phyloP scores from a whole-genome alignment of 1,140 invertebrate genomes.

The Mylabris phalerata region DNA sequence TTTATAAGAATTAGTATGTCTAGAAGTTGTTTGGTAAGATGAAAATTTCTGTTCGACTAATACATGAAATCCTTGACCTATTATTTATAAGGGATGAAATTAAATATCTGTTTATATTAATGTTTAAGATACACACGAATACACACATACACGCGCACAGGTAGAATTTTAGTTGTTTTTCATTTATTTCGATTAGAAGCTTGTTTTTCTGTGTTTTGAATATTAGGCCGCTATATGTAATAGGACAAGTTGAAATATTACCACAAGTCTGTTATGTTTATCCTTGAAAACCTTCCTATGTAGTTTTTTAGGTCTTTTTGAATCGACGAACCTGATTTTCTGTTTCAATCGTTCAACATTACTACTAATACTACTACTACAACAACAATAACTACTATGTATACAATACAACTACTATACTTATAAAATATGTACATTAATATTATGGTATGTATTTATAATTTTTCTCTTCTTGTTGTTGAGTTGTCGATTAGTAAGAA shows the following conservation, averaged over 20 bases:
- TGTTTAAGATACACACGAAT: slow-evolving; percentile 1
- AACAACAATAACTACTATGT: no score
- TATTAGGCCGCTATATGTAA: neutral
- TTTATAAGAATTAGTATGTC: no score
- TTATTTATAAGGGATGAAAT: slow-evolving; percentile 11
- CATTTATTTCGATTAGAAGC: neutral
- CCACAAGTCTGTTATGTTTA: slow-evolving; percentile 2
- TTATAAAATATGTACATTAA: no score
- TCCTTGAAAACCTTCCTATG: slow-evolving; percentile 7
- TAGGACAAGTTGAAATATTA: slow-evolving; percentile 4
- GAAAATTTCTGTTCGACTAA: no score
- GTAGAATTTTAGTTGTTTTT: neutral
- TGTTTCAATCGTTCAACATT: neutral
- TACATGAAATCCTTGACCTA: slow-evolving; percentile 12
- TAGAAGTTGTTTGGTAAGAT: no score
- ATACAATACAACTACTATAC: no score
- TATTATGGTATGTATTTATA: no score
- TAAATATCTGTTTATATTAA: neutral
- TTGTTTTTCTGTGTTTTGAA: slow-evolving; percentile 2
- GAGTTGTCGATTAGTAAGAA: no score
- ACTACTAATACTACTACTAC: no score
- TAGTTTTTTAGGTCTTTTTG: slow-evolving; percentile 6
- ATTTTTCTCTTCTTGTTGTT: no score
- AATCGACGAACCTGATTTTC: slow-evolving; percentile 5
- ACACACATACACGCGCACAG: neutral